Base-by-base conservation (phyloP, 2,113 vertebrate species). In the Brachyhypopomus occidentalis region DNA sequence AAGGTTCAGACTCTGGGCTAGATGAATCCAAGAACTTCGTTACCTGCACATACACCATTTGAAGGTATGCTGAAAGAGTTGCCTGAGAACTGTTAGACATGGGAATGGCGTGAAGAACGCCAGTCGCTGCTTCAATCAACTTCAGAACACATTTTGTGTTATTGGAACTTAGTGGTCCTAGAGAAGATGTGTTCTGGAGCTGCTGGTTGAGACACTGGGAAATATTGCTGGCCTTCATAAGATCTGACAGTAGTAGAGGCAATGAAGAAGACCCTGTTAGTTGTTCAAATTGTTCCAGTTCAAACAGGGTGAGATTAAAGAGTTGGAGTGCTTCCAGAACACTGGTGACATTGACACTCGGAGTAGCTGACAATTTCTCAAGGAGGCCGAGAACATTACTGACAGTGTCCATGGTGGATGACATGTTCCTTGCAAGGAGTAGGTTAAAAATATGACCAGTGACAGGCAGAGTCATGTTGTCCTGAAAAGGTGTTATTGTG, bases 231-330 rank as follows among this genome's bases (percentile, higher is more conserved):
- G 87, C 78, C 22, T 75, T 56, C 74, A 86, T 85, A n/a, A 91
- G 27, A 4, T 87, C 83, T 27, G 17, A 72, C 30, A 93, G 22
- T 16, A 92, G 72, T n/a, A 84, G 4, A 1, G 81, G 85, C 2
- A 89, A 17, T 62, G 87, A 87, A 20, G 76, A 74, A 72, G 85
- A 84, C 36, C 85, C 83, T n/a, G 76, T 72, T 6, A 89, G 58
- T 16, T 78, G 19, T 25, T 82, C 11, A 20, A 92, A 59, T 56
- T 55, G 22, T 17, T 89, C 75, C 41, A 93, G 85, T 25, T 93
- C 88, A 17, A 55, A 75, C 1, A 90, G 30, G 5, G 89, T 93
- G 30, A 93, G 71, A 78, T 92, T 90, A 48, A 91, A 86, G 72
- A 83, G 81, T 60, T 16, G 41, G 56, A 94, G 84, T 17, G 86